Evolutionary conservation across 2,113 vertebrate species (phyloP).

Genomic region (Ovis canadensis): DNA sequence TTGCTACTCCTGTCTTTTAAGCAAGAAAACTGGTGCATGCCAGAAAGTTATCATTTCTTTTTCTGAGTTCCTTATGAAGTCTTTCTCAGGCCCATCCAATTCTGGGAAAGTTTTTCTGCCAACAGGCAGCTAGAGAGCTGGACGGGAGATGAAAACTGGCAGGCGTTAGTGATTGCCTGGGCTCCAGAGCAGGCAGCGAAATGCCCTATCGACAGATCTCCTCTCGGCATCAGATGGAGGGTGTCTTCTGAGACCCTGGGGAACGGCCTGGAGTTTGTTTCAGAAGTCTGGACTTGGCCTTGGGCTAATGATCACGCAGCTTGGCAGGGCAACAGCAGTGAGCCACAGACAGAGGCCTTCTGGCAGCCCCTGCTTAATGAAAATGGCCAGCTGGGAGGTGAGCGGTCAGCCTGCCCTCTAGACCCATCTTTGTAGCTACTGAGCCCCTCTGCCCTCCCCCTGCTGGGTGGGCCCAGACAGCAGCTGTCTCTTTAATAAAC

Average conservation of each 20-base stretch:
- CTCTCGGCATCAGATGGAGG: background rate
- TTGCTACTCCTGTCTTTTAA: background rate
- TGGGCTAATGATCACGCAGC: background rate
- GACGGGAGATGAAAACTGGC: constrained; percentile 25
- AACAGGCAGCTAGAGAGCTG: background rate
- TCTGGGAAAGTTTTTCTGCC: background rate
- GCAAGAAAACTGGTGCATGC: background rate
- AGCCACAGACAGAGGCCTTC: background rate
- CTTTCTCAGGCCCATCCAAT: background rate
- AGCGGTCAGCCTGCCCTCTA: constrained; percentile 39
- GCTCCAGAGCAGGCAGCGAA: background rate
- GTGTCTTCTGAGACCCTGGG: background rate
- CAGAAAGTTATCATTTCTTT: background rate
- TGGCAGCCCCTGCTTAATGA: constrained; percentile 35
- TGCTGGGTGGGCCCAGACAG: constrained; percentile 46
- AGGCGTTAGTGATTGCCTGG: background rate
- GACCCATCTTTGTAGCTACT: background rate
- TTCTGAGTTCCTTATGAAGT: background rate
- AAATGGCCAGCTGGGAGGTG: constrained; percentile 53
- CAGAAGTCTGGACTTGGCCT: background rate
- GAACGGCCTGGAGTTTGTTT: background rate
- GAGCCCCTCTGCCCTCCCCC: constrained; percentile 2
- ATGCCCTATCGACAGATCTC: constrained; percentile 11
- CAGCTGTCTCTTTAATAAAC: constrained; percentile 62
- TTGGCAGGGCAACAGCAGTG: background rate